Evolutionary conservation across 1,140 invertebrate genomes (phyloP), one percentile per base, ranked within the genome.

Genomic region (Hirudo medicinalis): DNA sequence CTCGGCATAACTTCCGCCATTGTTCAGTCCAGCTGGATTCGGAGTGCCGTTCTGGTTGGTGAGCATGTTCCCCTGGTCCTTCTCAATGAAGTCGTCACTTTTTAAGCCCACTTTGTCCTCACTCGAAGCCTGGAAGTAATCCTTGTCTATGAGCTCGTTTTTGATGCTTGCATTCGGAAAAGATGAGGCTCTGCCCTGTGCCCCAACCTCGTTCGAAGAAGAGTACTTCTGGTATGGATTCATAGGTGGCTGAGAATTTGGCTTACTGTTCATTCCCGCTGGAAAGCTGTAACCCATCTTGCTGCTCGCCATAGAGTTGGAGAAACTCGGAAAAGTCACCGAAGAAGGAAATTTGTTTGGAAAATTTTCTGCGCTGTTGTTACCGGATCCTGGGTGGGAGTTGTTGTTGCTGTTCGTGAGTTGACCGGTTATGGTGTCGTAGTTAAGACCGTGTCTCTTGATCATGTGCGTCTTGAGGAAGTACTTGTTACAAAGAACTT

Each of bases 401-500:
- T 74, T 25, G 55, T 75, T 54, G 55, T 63, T 73, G 75, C 70
- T 76, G 75, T 49, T 74, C 69, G 63, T 76, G 55, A 49, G 73
- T 74, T 66, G 68, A 6, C 70, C 63, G n/a, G 57, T 74, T 20
- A 67, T 74, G 43, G 54, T 32, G 66, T 74, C 70, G 67, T 72
- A 67, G 55, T 71, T 68, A 25, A 74, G 27, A 17, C 70, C 70
- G 54, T 74, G 70, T 0, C 54, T 63, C 17, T 72, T 74, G 27
- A 73, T 49, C 69, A 73, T 70, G 69, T 73, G 72, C n/a, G 72
- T 73, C 80, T 97, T 94, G 89, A 99, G 93, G 80, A 99, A 99
- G 79, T 99, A 99, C 81, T 99, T 99, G 84, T 99, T 99, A 83
- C 96, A 99, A 73, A 82, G 78, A 74, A 98, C 94, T 84, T 99